Evolutionary conservation across 2,888 invertebrate genomes (phyloP).

Genomic region (Hirtodrosophila histrioides): DNA sequence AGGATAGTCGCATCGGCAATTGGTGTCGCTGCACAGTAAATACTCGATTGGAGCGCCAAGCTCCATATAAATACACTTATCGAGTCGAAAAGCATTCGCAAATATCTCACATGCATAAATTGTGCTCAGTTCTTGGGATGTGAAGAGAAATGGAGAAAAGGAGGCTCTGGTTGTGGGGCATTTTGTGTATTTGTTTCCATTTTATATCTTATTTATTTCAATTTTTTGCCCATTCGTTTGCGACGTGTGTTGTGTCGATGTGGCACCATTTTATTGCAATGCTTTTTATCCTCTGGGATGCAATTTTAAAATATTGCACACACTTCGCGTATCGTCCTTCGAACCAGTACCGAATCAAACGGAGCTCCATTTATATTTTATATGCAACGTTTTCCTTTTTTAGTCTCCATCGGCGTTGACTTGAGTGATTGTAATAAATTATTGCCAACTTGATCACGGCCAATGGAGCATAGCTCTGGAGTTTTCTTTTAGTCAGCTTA

Average conservation of each 20-base stretch:
- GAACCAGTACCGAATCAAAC: conserved; percentile 20
- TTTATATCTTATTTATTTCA: conserved; percentile 78
- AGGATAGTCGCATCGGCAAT: conserved; percentile 40
- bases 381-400: conserved; percentile 27
- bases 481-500: conserved; percentile 19
- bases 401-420: conserved; percentile 40
- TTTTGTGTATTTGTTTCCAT: conserved; percentile 59
- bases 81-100: conserved; percentile 64
- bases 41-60: conserved; percentile 53
- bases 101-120: conserved; percentile 73
- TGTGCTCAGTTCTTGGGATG: conserved; percentile 27
- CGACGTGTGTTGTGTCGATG: conserved; percentile 56
- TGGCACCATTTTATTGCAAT: conserved; percentile 71
- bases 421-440: conserved; percentile 77
- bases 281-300: conserved; percentile 64
- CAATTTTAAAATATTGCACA: conserved; percentile 74
- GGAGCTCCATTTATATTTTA: conserved; percentile 58
- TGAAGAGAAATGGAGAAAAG: conserved; percentile 1
- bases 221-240: conserved; percentile 71
- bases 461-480: conserved; percentile 33
- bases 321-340: conserved; percentile 30
- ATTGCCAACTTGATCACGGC: conserved; percentile 58
- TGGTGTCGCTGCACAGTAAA: conserved; percentile 66
- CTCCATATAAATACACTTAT: conserved; percentile 74
- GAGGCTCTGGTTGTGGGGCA: conserved; percentile 9